These are phyloP conservation scores for Ophion costatus DNA, from an alignment of 2,888 invertebrate species.

Conservation along the genomic window DNA sequence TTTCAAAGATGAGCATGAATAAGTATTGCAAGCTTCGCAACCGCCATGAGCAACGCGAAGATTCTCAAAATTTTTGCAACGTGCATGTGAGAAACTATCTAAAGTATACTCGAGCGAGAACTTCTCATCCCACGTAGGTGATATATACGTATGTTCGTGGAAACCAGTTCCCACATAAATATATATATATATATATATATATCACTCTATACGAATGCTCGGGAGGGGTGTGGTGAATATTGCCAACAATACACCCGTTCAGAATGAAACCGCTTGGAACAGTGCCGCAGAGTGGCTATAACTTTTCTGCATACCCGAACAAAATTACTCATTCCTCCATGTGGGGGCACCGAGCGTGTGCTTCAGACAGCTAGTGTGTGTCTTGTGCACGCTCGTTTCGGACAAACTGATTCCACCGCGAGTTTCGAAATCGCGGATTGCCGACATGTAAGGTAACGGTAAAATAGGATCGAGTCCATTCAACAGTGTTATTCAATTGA, in stretches of 20 bases:
- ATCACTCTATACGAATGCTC: not conserved
- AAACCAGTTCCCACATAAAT: slow-evolving; percentile 33
- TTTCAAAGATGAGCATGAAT: slow-evolving; percentile 69
- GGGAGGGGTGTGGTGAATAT: slow-evolving; percentile 6
- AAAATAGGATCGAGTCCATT: not conserved
- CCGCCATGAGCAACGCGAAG: slow-evolving; percentile 39
- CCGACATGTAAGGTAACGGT: slow-evolving; percentile 3
- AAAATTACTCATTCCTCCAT: slow-evolving; percentile 51
- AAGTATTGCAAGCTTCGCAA: slow-evolving; percentile 60
- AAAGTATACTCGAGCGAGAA: slow-evolving; percentile 28
- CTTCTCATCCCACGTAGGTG: slow-evolving; percentile 46
- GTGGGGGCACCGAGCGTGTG: slow-evolving; percentile 3
- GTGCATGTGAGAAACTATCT: slow-evolving; percentile 22
- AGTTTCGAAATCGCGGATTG: slow-evolving; percentile 18
- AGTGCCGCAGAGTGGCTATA: slow-evolving; percentile 41
- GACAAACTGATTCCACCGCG: slow-evolving; percentile 12
- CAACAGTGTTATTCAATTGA: not conserved
- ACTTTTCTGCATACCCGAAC: slow-evolving; percentile 52
- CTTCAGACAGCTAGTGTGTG: not conserved
- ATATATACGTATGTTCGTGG: not conserved
- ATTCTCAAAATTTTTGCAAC: slow-evolving; percentile 42
- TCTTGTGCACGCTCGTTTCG: slow-evolving; percentile 1
- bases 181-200: slow-evolving; percentile 13
- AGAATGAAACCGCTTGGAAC: slow-evolving; percentile 42
- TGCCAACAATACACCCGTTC: slow-evolving; percentile 45